Evolutionary conservation across 2,888 invertebrate species (phyloP).

Genomic region (Notodonta dromedarius): DNA sequence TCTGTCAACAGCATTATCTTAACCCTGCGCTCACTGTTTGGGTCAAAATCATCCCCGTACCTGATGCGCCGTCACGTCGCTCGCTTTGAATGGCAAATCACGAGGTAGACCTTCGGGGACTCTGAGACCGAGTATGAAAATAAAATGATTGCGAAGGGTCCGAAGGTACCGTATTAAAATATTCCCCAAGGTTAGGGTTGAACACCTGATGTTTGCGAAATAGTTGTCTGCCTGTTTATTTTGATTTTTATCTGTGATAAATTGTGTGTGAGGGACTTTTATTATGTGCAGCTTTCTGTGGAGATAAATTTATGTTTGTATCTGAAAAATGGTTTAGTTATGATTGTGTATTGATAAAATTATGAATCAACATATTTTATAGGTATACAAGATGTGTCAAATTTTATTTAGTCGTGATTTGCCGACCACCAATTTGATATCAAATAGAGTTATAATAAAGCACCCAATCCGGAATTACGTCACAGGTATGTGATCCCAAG

Average conservation of each 20-base stretch:
- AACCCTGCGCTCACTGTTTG: constrained; percentile 57
- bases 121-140: constrained; percentile 78
- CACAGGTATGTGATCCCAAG: background rate
- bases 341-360: background rate
- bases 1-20: constrained; percentile 77
- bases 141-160: constrained; percentile 81
- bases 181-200: constrained; percentile 67
- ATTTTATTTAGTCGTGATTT: too few species aligned
- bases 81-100: constrained; percentile 81
- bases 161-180: constrained; percentile 74
- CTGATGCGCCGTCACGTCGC: constrained; percentile 73
- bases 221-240: constrained; percentile 63
- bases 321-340: background rate
- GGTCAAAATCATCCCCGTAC: constrained; percentile 61
- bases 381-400: background rate
- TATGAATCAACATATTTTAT: background rate
- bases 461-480: too few species aligned
- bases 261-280: constrained; percentile 49
- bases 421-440: too few species aligned
- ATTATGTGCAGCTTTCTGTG: constrained; percentile 31
- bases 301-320: constrained; percentile 18
- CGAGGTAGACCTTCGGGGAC: constrained; percentile 79
- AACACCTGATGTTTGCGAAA: constrained; percentile 77
- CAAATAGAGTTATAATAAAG: too few species aligned
- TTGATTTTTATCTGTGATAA: constrained; percentile 65